phyloP scores from a whole-genome alignment of 2,113 vertebrate species.

The Sorex fumeus region DNA sequence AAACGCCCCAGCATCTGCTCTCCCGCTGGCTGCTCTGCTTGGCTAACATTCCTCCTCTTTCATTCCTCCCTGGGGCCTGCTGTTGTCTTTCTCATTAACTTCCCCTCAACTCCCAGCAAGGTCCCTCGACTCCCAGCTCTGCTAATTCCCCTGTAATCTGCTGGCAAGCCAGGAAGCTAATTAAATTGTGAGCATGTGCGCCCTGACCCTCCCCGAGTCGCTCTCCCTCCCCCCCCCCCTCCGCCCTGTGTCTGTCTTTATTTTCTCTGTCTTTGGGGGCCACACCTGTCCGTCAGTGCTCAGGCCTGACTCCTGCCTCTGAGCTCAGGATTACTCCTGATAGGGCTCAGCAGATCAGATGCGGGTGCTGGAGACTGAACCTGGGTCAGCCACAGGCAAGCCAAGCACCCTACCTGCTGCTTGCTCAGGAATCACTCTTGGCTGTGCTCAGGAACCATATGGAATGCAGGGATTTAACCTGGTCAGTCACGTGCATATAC shows the following conservation, averaged over 20 bases:
- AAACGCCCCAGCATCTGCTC: constrained; percentile 52
- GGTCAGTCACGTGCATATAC: too few relatives aligned
- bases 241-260: background rate
- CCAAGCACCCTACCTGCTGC: too few relatives aligned
- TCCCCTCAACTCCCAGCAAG: constrained; percentile 70
- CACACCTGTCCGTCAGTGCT: too few relatives aligned
- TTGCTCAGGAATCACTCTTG: too few relatives aligned
- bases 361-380: too few relatives aligned
- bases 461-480: too few relatives aligned
- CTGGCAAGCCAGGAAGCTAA: constrained; percentile 67
- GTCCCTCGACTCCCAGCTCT: constrained; percentile 61
- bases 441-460: too few relatives aligned
- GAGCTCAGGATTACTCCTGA: too few relatives aligned
- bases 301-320: too few relatives aligned
- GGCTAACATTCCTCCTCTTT: constrained; percentile 55
- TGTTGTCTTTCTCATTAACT: constrained; percentile 79
- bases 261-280: too few relatives aligned
- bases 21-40: constrained; percentile 63
- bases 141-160: constrained; percentile 75
- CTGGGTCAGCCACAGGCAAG: too few relatives aligned
- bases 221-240: background rate
- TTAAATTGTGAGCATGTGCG: constrained; percentile 68
- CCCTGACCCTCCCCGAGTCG: background rate
- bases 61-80: constrained; percentile 69
- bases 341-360: too few relatives aligned